phyloP scores from a whole-genome alignment of 2,888 invertebrate species.

The Caenorhabditis afra region DNA sequence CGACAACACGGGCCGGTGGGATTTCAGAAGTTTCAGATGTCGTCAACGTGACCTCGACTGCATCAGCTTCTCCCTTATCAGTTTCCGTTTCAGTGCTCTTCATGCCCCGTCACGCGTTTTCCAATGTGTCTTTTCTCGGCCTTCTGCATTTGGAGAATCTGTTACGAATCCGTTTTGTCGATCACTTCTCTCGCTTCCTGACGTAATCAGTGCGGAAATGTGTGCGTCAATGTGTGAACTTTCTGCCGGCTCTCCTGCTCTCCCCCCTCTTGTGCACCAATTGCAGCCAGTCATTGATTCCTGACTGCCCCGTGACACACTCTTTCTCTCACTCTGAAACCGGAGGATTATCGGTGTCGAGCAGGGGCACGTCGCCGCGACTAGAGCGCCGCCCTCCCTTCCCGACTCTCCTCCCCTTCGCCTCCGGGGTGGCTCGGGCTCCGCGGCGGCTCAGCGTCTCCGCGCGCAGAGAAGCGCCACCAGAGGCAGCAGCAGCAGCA shows the following conservation, averaged over 20 bases:
- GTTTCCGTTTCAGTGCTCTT: slow-evolving; percentile 21
- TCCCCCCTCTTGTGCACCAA: no score
- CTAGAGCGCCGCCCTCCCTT: neutral
- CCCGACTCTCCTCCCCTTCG: slow-evolving; percentile 13
- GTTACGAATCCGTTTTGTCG: slow-evolving; percentile 16
- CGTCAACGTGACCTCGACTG: no score
- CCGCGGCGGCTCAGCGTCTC: slow-evolving; percentile 1
- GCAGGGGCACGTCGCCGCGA: slow-evolving; percentile 2
- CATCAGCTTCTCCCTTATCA: neutral
- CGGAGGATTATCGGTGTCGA: slow-evolving; percentile 38
- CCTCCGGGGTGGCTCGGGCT: neutral
- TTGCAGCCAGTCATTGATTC: slow-evolving; percentile 33
- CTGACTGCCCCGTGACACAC: slow-evolving; percentile 27
- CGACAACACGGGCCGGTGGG: neutral
- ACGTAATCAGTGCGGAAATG: slow-evolving; percentile 24
- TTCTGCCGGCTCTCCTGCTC: slow-evolving; percentile 12
- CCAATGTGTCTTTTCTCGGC: slow-evolving; percentile 12
- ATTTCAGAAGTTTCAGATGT: no score
- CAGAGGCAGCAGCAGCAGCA: no score
- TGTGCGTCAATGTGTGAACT: slow-evolving; percentile 39
- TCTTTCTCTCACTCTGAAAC: slow-evolving; percentile 14
- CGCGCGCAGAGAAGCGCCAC: neutral
- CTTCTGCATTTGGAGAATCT: slow-evolving; percentile 16
- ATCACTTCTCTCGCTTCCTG: slow-evolving; percentile 9
- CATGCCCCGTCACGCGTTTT: slow-evolving; percentile 8